phyloP scores from a whole-genome alignment of 1,140 invertebrate genomes.

The Drosophila suzukii region DNA sequence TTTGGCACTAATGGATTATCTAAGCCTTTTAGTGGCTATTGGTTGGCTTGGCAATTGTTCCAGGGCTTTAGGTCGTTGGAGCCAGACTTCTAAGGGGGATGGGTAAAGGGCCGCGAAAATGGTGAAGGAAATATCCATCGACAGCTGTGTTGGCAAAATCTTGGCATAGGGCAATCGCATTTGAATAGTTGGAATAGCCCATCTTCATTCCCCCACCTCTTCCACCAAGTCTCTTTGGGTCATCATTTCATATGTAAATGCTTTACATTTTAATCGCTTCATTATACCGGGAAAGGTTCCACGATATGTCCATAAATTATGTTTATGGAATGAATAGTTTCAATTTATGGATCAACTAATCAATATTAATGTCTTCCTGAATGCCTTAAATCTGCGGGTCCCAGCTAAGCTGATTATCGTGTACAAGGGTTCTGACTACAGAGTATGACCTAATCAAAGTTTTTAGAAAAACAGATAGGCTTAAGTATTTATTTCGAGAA shows the following conservation, averaged over 20 bases:
- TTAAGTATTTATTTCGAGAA: no score
- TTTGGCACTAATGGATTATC: constrained; percentile 80
- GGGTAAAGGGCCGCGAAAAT: neutral
- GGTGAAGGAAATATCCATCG: constrained; percentile 24
- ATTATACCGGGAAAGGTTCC: constrained; percentile 42
- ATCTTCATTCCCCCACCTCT: neutral
- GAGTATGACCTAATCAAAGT: constrained; percentile 31
- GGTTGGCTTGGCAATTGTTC: constrained; percentile 65
- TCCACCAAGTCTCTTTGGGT: constrained; percentile 11
- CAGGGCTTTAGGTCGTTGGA: constrained; percentile 25
- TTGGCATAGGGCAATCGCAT: constrained; percentile 44
- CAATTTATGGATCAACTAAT: constrained; percentile 54
- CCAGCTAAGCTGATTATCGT: constrained; percentile 22
- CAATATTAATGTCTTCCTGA: constrained; percentile 61
- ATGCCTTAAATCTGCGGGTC: constrained; percentile 13
- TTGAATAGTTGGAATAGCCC: constrained; percentile 23
- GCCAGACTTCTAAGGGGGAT: neutral
- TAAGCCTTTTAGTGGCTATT: constrained; percentile 81
- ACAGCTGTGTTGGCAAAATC: constrained; percentile 58
- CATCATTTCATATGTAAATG: constrained; percentile 57
- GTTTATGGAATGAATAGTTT: constrained; percentile 36
- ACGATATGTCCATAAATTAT: constrained; percentile 26
- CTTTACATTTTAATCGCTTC: constrained; percentile 58
- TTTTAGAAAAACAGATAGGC: neutral
- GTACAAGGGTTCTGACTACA: constrained; percentile 16